A percentile compares a stretch with the other conserved stretches of the same genome.
Conservation (phyloP, 1,140 invertebrate species). For the Drosophila kurseongensis region DNA sequence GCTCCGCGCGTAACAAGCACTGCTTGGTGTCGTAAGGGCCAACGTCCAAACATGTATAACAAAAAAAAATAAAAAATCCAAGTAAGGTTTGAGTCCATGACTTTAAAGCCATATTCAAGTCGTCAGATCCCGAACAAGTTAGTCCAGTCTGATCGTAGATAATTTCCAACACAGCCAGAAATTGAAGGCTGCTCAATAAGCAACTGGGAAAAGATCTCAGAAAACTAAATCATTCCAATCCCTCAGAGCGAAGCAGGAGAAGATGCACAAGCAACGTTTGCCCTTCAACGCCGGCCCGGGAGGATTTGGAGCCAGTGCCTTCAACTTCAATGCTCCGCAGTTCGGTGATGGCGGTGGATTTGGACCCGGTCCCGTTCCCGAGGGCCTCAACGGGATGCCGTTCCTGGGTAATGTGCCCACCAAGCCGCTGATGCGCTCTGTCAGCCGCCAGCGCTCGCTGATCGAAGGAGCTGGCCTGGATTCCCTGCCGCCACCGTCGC, state of each 20-base stretch:
- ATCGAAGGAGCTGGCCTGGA: conserved; percentile 22
- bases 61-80: no score
- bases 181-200: conserved; percentile 19
- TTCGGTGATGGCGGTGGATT: conserved; percentile 13
- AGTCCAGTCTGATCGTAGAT: conserved; percentile 24
- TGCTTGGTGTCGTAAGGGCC: no score
- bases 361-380: background rate
- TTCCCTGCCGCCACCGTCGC: conserved; percentile 11
- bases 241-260: background rate
- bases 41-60: no score
- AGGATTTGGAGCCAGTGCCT: conserved; percentile 29
- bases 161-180: conserved; percentile 47
- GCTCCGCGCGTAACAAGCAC: no score
- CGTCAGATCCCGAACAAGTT: background rate
- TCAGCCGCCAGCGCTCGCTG: conserved; percentile 16
- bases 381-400: conserved; percentile 51
- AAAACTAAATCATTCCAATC: background rate
- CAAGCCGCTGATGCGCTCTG: conserved; percentile 34
- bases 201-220: conserved; percentile 5
- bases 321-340: conserved; percentile 49
- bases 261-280: conserved; percentile 64
- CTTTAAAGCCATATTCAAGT: background rate
- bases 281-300: conserved; percentile 42
- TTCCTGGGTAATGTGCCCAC: conserved; percentile 33
- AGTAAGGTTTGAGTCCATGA: background rate